Evolutionary conservation across 2,888 invertebrate genomes (phyloP).

Genomic region (Drosophila paucipuncta): DNA sequence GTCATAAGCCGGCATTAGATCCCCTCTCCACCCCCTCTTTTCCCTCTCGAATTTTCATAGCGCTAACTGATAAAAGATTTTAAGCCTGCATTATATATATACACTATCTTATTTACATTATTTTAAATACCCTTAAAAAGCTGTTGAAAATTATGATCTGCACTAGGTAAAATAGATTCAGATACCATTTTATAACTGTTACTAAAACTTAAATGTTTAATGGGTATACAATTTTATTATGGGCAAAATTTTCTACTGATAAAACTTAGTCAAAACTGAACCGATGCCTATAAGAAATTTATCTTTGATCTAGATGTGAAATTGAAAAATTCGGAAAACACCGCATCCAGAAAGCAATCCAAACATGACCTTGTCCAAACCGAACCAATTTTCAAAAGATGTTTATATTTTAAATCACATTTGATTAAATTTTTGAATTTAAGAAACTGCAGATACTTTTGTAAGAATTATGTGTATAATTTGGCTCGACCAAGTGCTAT

Average conservation of each 20-base stretch:
- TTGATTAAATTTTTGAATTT: constrained; percentile 1
- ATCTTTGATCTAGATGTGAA: neutral
- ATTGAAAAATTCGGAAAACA: neutral
- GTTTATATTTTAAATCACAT: constrained; percentile 4
- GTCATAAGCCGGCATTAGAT: constrained; percentile 84
- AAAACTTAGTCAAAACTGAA: neutral
- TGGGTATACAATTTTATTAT: neutral
- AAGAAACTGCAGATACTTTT: neutral
- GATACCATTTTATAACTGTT: neutral
- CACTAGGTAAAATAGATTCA: neutral
- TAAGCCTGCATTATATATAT: constrained; percentile 25
- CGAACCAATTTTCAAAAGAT: neutral
- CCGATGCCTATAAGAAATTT: neutral
- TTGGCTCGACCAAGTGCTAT: constrained; percentile 18
- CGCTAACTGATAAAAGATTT: constrained; percentile 40
- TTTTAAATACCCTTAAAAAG: neutral
- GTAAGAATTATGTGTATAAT: constrained; percentile 27
- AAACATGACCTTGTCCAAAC: neutral
- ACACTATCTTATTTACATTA: neutral
- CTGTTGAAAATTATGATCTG: neutral
- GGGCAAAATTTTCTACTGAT: too few species aligned
- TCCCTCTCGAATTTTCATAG: neutral
- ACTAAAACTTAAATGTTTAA: neutral
- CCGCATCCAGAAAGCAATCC: neutral
- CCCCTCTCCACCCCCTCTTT: neutral